phyloP scores from a whole-genome alignment of 2,113 vertebrate species.

The Oreotrochilus melanogaster region DNA sequence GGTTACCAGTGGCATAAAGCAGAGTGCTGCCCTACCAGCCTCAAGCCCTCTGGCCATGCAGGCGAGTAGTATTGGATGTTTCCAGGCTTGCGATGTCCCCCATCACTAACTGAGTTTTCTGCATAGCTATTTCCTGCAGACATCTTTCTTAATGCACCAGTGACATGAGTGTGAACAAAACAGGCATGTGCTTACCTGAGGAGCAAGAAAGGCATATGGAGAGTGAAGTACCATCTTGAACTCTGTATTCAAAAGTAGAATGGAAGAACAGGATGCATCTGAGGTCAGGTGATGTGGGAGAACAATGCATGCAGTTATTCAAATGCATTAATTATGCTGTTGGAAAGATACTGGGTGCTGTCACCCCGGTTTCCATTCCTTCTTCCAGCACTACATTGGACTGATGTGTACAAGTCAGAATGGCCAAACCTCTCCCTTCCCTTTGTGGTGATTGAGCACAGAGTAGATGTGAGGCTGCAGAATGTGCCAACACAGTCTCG shows the following conservation, averaged over 20 bases:
- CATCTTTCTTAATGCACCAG: not conserved
- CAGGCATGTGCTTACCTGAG: not conserved
- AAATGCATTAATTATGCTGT: not conserved
- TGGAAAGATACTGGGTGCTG: not conserved
- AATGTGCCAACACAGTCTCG: not conserved
- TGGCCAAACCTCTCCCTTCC: not conserved
- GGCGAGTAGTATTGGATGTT: not conserved
- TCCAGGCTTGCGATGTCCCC: not conserved
- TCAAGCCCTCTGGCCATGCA: not conserved
- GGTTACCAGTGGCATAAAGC: not conserved
- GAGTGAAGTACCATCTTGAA: not conserved
- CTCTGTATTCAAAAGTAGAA: not conserved
- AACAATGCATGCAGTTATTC: not conserved
- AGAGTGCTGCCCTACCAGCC: not conserved
- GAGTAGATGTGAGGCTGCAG: not conserved
- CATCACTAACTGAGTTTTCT: not conserved
- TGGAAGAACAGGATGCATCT: not conserved
- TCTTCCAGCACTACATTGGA: not conserved
- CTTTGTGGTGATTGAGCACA: not conserved
- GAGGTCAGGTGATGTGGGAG: not conserved
- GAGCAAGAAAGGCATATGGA: not conserved
- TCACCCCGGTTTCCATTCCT: not conserved
- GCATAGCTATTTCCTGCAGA: not conserved
- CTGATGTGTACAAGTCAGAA: not conserved
- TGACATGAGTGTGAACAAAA: not conserved